Percentiles rank a stretch among this genome's conserved stretches.
These are phyloP conservation scores for Centruroides vittatus DNA, from an alignment of 1,140 invertebrate genomes.

Conservation along the genomic window DNA sequence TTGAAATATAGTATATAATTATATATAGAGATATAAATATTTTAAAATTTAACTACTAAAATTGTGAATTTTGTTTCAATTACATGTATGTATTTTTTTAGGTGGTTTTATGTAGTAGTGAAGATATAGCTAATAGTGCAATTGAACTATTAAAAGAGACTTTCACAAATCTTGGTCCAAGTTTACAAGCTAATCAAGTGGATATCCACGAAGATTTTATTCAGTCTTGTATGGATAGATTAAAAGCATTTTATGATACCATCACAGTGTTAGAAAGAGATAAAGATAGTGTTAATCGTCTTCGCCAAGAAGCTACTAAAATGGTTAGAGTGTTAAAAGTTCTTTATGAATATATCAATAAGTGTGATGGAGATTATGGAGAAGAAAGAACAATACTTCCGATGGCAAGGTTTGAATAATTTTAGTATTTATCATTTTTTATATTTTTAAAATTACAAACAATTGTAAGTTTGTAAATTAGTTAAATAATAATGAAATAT, in stretches of 20 bases:
- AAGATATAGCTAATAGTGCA: conserved; percentile 81
- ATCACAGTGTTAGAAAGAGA: conserved; percentile 36
- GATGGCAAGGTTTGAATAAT: conserved; percentile 48
- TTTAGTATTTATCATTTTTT: too few relatives aligned
- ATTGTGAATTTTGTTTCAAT: conserved; percentile 1
- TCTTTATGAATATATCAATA: conserved; percentile 85
- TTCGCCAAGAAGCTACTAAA: conserved; percentile 60
- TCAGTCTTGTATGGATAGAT: conserved; percentile 68
- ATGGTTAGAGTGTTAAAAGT: conserved; percentile 91
- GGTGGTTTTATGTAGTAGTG: conserved; percentile 72
- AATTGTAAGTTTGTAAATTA: not conserved
- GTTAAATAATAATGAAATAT: too few relatives aligned
- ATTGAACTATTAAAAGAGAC: conserved; percentile 86
- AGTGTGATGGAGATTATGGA: conserved; percentile 84
- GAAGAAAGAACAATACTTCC: conserved; percentile 80
- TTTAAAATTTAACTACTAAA: too few relatives aligned
- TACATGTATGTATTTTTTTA: conserved; percentile 24
- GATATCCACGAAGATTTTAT: conserved; percentile 86
- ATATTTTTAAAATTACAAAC: conserved; percentile 2
- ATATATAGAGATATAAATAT: too few relatives aligned
- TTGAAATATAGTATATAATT: too few relatives aligned
- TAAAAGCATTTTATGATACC: conserved; percentile 61
- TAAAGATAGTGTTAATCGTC: conserved; percentile 36
- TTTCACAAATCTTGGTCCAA: conserved; percentile 80
- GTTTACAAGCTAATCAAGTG: conserved; percentile 53